Evolutionary conservation across 2,113 vertebrate genomes (phyloP).

Genomic region (Phyllopteryx taeniolatus): DNA sequence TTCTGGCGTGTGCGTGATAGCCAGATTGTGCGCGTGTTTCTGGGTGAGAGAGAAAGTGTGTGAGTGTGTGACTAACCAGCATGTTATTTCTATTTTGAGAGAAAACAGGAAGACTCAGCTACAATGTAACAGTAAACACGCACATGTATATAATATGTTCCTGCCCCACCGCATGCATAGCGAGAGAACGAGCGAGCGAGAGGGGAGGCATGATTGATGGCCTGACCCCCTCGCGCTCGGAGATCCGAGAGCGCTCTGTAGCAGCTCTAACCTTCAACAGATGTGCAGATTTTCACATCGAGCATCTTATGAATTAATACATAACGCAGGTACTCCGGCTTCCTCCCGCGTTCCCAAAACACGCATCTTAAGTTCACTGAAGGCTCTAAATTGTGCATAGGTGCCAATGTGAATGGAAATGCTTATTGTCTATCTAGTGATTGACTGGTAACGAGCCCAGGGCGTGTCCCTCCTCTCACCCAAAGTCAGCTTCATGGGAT

Average conservation of each 20-base stretch:
- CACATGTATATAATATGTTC: constrained; percentile 14
- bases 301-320: background rate
- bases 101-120: constrained; percentile 19
- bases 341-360: background rate
- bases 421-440: background rate
- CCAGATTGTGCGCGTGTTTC: background rate
- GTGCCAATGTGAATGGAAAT: background rate
- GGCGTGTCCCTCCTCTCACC: background rate
- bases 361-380: background rate
- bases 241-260: constrained; percentile 46
- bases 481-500: background rate
- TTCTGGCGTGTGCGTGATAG: background rate
- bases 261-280: constrained; percentile 57
- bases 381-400: background rate
- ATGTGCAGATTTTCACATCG: constrained; percentile 33
- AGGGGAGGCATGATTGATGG: constrained; percentile 48
- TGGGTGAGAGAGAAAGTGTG: background rate
- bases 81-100: constrained; percentile 21
- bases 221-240: constrained; percentile 41
- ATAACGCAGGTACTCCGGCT: background rate
- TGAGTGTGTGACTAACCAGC: constrained; percentile 16
- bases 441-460: background rate
- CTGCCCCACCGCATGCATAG: constrained; percentile 7
- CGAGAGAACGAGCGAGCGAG: constrained; percentile 7
- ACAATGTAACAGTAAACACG: constrained; percentile 40